These are phyloP conservation scores for Geotrypetes seraphini DNA, from an alignment of 2,797 vertebrate genomes.

Conservation along the genomic window DNA sequence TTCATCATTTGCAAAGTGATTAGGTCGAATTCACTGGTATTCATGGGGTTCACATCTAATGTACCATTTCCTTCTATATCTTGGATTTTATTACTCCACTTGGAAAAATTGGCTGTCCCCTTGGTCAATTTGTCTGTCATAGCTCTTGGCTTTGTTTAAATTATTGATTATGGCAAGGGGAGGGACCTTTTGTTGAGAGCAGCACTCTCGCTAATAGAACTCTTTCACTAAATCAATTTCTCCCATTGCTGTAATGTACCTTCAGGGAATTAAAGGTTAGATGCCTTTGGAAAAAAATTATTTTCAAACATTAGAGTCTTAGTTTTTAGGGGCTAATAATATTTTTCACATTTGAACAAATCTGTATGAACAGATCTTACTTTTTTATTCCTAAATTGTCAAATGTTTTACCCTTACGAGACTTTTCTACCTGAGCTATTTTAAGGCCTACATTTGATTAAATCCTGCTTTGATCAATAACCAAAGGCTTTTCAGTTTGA, in stretches of 20 bases:
- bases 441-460: constrained; percentile 21
- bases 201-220: constrained; percentile 49
- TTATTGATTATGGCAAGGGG: constrained; percentile 48
- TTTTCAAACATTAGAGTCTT: constrained; percentile 26
- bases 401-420: no score
- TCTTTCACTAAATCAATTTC: constrained; percentile 52
- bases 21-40: no score
- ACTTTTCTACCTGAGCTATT: no score
- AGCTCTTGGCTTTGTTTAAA: constrained; percentile 47
- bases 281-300: constrained; percentile 22
- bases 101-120: no score
- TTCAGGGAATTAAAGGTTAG: constrained; percentile 23
- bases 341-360: constrained; percentile 8
- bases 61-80: no score
- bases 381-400: not conserved
- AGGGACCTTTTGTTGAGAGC: constrained; percentile 36
- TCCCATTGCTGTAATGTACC: constrained; percentile 30
- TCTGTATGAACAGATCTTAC: constrained; percentile 2
- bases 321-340: constrained; percentile 14
- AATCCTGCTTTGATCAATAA: constrained; percentile 23
- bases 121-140: constrained; percentile 36
- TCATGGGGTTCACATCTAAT: no score
- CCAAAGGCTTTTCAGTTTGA: constrained; percentile 20
- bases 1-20: no score
- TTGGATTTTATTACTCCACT: no score